Evolutionary conservation across 1,140 invertebrate species (phyloP).

Genomic region (Apolygus lucorum): DNA sequence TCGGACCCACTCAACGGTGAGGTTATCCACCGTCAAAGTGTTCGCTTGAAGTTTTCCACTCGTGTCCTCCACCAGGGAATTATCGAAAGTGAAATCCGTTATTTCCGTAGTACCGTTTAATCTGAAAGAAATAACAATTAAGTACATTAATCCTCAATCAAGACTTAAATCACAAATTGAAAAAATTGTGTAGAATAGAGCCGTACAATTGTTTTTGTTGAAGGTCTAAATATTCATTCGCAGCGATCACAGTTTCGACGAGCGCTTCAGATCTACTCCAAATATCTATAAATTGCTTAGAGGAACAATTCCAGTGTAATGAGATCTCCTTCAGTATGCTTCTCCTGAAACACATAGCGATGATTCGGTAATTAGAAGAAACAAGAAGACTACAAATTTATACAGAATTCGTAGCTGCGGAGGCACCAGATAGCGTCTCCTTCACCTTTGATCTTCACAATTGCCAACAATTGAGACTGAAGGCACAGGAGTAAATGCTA

Average conservation of each 20-base stretch:
- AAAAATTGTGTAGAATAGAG: constrained; percentile 25
- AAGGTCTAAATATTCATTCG: constrained; percentile 74
- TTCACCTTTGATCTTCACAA: no score
- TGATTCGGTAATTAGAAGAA: no score
- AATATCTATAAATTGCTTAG: constrained; percentile 65
- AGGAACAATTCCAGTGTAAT: constrained; percentile 60
- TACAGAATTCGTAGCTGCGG: no score
- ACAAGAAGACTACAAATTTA: no score
- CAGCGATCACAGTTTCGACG: constrained; percentile 61
- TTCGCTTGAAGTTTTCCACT: constrained; percentile 71
- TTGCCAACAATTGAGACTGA: no score
- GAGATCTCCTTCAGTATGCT: constrained; percentile 62
- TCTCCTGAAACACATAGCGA: constrained; percentile 51
- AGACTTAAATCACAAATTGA: neutral
- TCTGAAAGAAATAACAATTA: neutral
- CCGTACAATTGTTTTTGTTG: constrained; percentile 70
- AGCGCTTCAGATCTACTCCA: constrained; percentile 58
- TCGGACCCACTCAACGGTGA: constrained; percentile 78
- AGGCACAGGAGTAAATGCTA: no score
- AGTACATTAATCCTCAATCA: no score
- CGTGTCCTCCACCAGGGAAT: constrained; percentile 70
- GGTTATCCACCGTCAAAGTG: constrained; percentile 79
- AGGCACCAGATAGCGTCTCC: no score
- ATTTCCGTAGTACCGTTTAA: constrained; percentile 43
- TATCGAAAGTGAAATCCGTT: constrained; percentile 72